A percentile compares a stretch with the other conserved stretches of the same genome.
These are phyloP conservation scores for Bathynomus jamesi DNA, from an alignment of 1,140 invertebrate species.

Conservation along the genomic window DNA sequence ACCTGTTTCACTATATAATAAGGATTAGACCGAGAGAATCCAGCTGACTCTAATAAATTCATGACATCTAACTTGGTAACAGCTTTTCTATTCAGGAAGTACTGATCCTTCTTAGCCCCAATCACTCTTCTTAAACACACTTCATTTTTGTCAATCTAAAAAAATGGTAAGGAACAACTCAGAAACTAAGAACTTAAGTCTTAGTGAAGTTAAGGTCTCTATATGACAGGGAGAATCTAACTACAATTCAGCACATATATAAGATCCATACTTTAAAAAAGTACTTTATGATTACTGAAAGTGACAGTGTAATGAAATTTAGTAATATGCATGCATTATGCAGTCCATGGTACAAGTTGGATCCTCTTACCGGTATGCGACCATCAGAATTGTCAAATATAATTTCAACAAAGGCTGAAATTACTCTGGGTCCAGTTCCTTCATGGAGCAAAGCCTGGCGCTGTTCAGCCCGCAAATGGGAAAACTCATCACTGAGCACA, in stretches of 20 bases:
- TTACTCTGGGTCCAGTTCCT: slow-evolving; percentile 90
- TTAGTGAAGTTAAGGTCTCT: no score
- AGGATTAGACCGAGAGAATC: slow-evolving; percentile 97
- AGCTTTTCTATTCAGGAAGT: slow-evolving; percentile 97
- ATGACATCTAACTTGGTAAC: slow-evolving; percentile 95
- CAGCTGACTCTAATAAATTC: slow-evolving; percentile 96
- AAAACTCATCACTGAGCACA: slow-evolving; percentile 98
- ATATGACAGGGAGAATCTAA: no score
- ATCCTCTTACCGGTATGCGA: slow-evolving; percentile 73
- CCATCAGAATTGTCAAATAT: slow-evolving; percentile 99
- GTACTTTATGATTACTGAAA: no score
- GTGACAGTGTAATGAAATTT: no score
- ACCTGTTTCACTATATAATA: slow-evolving; percentile 99
- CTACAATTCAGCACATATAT: no score
- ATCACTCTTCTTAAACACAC: slow-evolving; percentile 91
- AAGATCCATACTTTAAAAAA: no score
- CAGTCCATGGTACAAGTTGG: no score
- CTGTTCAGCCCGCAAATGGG: slow-evolving; percentile 90
- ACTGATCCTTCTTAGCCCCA: slow-evolving; percentile 98
- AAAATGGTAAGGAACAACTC: slow-evolving; percentile 20
- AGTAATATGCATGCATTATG: no score
- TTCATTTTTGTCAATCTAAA: slow-evolving; percentile 94
- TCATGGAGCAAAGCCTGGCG: slow-evolving; percentile 92
- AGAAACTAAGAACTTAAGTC: no score
- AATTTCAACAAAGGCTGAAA: slow-evolving; percentile 97